Conservation (phyloP, 92 coral and sea anemone species). For the Pocillopora meandrina region DNA sequence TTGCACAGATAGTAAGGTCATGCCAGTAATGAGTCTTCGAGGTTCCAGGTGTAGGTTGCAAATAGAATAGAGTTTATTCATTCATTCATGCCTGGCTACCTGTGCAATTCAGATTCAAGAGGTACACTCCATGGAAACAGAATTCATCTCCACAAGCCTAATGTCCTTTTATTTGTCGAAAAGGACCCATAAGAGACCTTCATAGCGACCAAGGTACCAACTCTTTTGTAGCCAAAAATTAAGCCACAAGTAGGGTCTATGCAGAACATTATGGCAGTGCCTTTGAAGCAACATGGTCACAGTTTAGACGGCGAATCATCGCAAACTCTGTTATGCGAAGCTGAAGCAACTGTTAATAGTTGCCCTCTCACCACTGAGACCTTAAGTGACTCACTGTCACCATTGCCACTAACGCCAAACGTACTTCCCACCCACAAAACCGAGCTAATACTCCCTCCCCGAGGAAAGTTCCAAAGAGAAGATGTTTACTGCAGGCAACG, state of each 20-base stretch:
- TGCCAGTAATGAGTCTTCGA: too few species aligned
- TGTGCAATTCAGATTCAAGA: too few species aligned
- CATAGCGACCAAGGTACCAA: too few species aligned
- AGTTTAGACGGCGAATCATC: slow-evolving; percentile 13
- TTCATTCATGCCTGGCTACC: too few species aligned
- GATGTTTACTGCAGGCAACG: slow-evolving; percentile 16
- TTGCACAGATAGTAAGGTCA: neutral
- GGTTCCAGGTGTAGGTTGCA: too few species aligned
- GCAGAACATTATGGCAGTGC: neutral
- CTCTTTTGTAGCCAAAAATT: neutral
- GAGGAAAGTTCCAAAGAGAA: slow-evolving; percentile 28
- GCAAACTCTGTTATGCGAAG: too few species aligned
- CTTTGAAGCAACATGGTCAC: neutral
- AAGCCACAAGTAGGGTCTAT: slow-evolving; percentile 16
- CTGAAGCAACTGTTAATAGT: too few species aligned
- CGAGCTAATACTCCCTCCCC: slow-evolving; percentile 6
- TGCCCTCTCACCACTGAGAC: neutral
- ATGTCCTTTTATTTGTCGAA: too few species aligned
- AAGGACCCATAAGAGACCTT: too few species aligned
- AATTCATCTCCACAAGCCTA: too few species aligned
- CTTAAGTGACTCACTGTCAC: slow-evolving; percentile 2
- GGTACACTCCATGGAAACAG: too few species aligned
- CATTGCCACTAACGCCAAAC: slow-evolving; percentile 8
- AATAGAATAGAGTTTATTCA: too few species aligned
- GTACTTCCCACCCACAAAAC: slow-evolving; percentile 22